Conservation (phyloP, 2,888 invertebrate species). For the Priocnemis perturbator region DNA sequence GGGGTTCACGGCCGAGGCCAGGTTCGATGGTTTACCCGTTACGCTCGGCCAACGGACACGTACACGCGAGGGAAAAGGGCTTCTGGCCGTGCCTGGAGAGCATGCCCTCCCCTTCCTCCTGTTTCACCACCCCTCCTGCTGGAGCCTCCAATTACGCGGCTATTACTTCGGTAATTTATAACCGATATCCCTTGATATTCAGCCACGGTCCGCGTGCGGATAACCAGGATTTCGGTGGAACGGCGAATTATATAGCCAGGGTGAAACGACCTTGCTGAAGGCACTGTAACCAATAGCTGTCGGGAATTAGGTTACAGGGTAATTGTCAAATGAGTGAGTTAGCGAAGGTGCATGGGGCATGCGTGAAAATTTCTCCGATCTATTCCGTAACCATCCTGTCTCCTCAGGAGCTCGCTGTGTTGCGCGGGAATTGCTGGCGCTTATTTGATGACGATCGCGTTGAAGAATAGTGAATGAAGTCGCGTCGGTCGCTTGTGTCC, state of each 20-base stretch:
- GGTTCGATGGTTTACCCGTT: neutral
- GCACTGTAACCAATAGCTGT: slow-evolving; percentile 25
- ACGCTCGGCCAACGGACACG: neutral
- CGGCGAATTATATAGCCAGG: slow-evolving; percentile 40
- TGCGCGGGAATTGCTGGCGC: too few species aligned
- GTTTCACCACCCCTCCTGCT: slow-evolving; percentile 27
- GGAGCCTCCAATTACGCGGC: slow-evolving; percentile 61
- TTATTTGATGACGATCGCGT: too few species aligned
- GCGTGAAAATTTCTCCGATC: too few species aligned
- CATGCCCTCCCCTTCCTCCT: neutral
- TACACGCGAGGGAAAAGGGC: neutral
- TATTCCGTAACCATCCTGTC: too few species aligned
- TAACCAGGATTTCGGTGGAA: slow-evolving; percentile 52
- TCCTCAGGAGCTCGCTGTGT: too few species aligned
- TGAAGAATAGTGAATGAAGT: too few species aligned
- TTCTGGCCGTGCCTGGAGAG: slow-evolving; percentile 15
- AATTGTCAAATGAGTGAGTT: too few species aligned
- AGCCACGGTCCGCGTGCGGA: slow-evolving; percentile 41
- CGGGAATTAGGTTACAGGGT: neutral
- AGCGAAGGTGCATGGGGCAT: too few species aligned
- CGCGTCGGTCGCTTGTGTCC: too few species aligned
- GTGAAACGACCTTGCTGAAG: slow-evolving; percentile 21
- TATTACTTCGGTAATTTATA: slow-evolving; percentile 67
- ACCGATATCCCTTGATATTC: slow-evolving; percentile 58
- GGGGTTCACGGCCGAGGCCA: neutral